Percentiles rank a stretch among this genome's conserved stretches.
These are phyloP conservation scores for Sipha maydis DNA, from an alignment of 2,888 invertebrate species.

Conservation along the genomic window DNA sequence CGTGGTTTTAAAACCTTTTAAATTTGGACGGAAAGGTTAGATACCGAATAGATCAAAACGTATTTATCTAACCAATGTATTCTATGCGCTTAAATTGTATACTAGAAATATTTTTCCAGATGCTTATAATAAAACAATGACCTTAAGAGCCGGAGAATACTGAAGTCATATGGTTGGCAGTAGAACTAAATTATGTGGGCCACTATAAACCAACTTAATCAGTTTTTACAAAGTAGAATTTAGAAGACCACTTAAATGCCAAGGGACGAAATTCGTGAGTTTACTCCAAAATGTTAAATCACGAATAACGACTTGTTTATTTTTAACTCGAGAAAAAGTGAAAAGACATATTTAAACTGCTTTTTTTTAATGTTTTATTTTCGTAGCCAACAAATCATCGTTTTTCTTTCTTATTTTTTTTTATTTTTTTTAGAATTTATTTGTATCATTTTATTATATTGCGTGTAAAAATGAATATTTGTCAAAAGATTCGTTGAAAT, in stretches of 20 bases:
- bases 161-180: neutral
- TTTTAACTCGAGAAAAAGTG: constrained; percentile 40
- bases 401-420: neutral
- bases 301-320: constrained; percentile 47
- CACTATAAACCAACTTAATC: constrained; percentile 28
- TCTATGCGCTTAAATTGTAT: neutral
- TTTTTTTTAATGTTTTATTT: constrained; percentile 26
- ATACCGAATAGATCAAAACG: neutral
- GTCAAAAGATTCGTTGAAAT: neutral
- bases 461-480: neutral
- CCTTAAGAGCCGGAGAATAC: neutral
- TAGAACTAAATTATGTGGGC: neutral
- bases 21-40: neutral
- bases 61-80: neutral
- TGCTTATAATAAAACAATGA: constrained; percentile 12
- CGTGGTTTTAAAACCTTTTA: neutral
- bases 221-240: constrained; percentile 19
- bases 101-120: neutral
- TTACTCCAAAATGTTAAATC: constrained; percentile 41
- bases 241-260: constrained; percentile 35
- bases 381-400: constrained; percentile 29
- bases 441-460: neutral
- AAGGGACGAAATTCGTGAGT: constrained; percentile 22
- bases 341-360: constrained; percentile 36
- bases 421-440: constrained; percentile 13